These are phyloP conservation scores for Cataglyphis rosenhaueri DNA, from an alignment of 2,888 invertebrate species.

Conservation along the genomic window DNA sequence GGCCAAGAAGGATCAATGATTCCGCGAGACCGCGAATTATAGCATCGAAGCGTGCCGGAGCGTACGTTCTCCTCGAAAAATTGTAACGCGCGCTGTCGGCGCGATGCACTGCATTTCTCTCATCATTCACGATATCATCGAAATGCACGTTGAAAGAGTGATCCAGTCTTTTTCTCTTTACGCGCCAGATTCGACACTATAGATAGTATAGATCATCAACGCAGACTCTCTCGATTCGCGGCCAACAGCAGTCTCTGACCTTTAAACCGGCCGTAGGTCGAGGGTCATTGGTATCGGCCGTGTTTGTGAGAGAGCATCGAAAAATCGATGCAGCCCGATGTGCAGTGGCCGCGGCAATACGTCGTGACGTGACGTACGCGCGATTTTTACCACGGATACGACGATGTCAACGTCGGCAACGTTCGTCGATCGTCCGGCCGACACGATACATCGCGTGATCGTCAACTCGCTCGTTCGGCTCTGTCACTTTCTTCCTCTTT, in stretches of 20 bases:
- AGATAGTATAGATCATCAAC: background rate
- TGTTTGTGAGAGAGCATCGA: constrained; percentile 51
- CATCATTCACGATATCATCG: background rate
- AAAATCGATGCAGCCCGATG: constrained; percentile 70
- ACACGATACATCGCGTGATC: background rate
- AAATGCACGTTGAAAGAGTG: background rate
- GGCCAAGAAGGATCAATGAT: constrained; percentile 75
- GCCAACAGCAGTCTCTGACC: constrained; percentile 69
- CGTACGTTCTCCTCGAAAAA: constrained; percentile 34
- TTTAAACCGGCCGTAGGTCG: constrained; percentile 71
- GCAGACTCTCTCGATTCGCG: constrained; percentile 61
- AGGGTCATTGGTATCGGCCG: constrained; percentile 72
- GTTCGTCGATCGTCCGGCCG: background rate
- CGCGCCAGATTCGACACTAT: constrained; percentile 1
- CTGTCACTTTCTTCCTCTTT: background rate
- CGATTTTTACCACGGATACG: background rate
- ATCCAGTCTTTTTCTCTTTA: background rate
- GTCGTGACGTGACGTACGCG: constrained; percentile 12
- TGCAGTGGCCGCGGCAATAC: constrained; percentile 24
- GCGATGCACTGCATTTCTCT: constrained; percentile 16
- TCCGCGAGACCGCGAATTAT: constrained; percentile 47
- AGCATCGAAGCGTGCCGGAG: background rate
- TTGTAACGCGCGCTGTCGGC: constrained; percentile 5
- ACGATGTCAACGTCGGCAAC: background rate
- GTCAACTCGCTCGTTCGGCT: background rate